Conservation (phyloP, 1,140 invertebrate species). For the Diuraphis noxia region DNA sequence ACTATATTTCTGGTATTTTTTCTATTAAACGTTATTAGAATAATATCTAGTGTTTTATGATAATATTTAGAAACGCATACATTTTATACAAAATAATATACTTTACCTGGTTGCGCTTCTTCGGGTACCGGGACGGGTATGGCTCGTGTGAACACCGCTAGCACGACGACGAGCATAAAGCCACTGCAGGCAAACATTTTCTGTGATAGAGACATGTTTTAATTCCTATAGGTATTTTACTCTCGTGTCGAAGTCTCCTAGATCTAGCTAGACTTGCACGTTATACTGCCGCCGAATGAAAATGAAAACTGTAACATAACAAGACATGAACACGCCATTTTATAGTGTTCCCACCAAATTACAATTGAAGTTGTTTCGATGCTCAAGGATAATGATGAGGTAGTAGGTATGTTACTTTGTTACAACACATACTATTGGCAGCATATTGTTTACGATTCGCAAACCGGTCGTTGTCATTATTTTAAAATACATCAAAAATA, state of each 20-base stretch:
- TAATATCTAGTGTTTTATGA: neutral
- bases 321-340: neutral
- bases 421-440: neutral
- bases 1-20: neutral
- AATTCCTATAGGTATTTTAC: neutral
- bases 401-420: neutral
- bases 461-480: neutral
- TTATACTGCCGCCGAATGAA: neutral
- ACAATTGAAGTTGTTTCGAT: neutral
- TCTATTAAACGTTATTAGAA: neutral
- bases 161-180: neutral
- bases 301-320: neutral
- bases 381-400: neutral
- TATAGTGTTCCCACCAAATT: constrained; percentile 28
- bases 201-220: constrained; percentile 35
- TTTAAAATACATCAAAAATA: neutral
- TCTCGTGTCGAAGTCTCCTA: constrained; percentile 25
- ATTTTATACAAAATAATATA: neutral
- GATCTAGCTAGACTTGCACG: constrained; percentile 41
- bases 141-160: neutral
- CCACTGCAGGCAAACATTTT: constrained; percentile 34
- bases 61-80: neutral
- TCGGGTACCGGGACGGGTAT: neutral
- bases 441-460: neutral
- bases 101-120: constrained; percentile 28